These are phyloP conservation scores for Micronycteris hirsuta DNA, from an alignment of 2,113 vertebrate genomes.

Conservation along the genomic window DNA sequence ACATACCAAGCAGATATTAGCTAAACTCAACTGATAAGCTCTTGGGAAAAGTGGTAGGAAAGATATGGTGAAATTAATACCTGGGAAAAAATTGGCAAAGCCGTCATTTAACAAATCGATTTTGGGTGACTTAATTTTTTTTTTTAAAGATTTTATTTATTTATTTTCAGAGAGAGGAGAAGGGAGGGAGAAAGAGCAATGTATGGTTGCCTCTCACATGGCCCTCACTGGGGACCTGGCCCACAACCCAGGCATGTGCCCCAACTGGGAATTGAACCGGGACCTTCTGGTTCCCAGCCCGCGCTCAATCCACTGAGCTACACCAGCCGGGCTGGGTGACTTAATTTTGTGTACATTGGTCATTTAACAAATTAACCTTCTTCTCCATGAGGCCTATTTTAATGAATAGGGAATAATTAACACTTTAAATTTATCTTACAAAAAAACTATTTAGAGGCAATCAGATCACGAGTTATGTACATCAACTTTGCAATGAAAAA, in stretches of 20 bases:
- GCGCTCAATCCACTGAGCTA: too few species aligned
- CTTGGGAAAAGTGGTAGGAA: not conserved
- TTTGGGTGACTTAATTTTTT: not conserved
- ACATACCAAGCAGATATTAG: not conserved
- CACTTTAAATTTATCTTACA: not conserved
- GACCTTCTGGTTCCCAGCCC: too few species aligned
- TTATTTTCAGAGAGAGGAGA: too few species aligned
- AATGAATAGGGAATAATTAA: not conserved
- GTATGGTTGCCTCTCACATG: too few species aligned
- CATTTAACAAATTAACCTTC: not conserved
- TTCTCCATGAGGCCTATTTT: not conserved
- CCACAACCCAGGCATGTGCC: too few species aligned
- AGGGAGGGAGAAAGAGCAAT: too few species aligned
- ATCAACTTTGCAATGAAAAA: not conserved
- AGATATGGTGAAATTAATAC: not conserved
- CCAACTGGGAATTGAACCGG: too few species aligned
- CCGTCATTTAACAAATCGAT: not conserved
- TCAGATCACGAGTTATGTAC: not conserved
- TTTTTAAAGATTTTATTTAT: too few species aligned
- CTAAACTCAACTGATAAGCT: too few species aligned
- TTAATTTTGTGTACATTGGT: not conserved
- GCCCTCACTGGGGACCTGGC: too few species aligned
- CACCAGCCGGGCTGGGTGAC: too few species aligned
- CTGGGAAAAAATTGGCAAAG: not conserved
- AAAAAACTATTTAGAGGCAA: not conserved